A percentile compares a stretch with the other conserved stretches of the same genome.
These are phyloP conservation scores for Acronicta alni DNA, from an alignment of 2,888 invertebrate species.

Conservation along the genomic window DNA sequence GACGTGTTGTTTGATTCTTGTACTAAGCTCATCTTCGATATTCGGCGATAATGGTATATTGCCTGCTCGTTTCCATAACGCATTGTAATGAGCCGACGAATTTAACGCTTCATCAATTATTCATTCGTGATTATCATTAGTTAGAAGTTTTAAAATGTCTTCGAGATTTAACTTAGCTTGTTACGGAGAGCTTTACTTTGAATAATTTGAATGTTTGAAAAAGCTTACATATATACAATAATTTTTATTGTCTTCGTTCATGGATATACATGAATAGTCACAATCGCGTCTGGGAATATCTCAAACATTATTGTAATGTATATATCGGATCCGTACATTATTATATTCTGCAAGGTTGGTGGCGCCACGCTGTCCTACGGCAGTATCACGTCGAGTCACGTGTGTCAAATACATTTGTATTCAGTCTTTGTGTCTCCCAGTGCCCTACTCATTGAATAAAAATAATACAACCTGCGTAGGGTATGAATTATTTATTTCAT, in stretches of 20 bases:
- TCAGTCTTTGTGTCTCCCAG: conserved; percentile 66
- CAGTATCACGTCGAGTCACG: conserved; percentile 61
- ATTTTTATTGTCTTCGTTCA: background rate
- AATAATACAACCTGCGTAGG: conserved; percentile 66
- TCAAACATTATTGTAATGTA: conserved; percentile 47
- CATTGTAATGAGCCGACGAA: conserved; percentile 72
- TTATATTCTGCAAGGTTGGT: conserved; percentile 50
- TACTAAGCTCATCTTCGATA: conserved; percentile 60
- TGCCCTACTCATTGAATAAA: conserved; percentile 75
- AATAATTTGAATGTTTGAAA: conserved; percentile 2
- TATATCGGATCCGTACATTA: conserved; percentile 44
- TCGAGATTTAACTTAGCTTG: conserved; percentile 9
- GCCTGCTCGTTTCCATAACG: conserved; percentile 72
- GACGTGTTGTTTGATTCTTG: conserved; percentile 36
- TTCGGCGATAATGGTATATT: conserved; percentile 73
- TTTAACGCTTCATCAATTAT: conserved; percentile 77
- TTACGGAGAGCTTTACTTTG: conserved; percentile 13
- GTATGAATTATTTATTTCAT: conserved; percentile 77
- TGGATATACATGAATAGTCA: conserved; percentile 11
- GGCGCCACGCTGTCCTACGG: conserved; percentile 78
- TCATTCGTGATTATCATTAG: conserved; percentile 72
- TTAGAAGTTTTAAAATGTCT: conserved; percentile 44
- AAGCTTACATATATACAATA: background rate
- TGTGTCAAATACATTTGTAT: conserved; percentile 76
- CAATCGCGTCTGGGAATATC: conserved; percentile 25